Evolutionary conservation across 2,113 vertebrate genomes (phyloP).

Genomic region (Pao palembangensis): DNA sequence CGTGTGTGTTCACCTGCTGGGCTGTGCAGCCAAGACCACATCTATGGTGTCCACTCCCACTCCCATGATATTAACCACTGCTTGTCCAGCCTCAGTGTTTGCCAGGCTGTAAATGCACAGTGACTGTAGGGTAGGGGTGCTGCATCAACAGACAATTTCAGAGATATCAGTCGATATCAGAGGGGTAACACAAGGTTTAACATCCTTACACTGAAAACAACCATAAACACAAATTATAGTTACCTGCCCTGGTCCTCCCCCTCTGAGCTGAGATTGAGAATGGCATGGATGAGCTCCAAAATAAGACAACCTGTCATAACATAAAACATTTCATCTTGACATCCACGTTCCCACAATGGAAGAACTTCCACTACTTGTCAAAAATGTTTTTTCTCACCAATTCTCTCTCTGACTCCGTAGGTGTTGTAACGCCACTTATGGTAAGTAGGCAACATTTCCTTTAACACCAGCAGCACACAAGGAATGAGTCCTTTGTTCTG

Average conservation of each 20-base stretch:
- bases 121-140: constrained; percentile 86
- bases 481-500: constrained; percentile 93
- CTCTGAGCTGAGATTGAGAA: constrained; percentile 90
- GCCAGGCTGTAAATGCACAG: constrained; percentile 94
- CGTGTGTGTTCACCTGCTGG: constrained; percentile 78
- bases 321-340: not conserved
- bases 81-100: constrained; percentile 94
- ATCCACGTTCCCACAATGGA: not conserved
- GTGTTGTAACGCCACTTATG: constrained; percentile 96
- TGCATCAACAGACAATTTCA: constrained; percentile 38
- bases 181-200: no score
- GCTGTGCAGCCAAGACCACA: constrained; percentile 88
- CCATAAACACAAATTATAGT: not conserved
- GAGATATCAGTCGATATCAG: no score
- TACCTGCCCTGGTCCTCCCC: constrained; percentile 86
- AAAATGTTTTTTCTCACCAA: constrained; percentile 71
- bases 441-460: constrained; percentile 97
- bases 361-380: not conserved
- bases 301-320: constrained; percentile 84
- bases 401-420: constrained; percentile 88
- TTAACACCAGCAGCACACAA: constrained; percentile 92
- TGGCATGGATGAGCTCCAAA: constrained; percentile 92
- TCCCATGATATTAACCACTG: constrained; percentile 94
- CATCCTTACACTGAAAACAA: no score
- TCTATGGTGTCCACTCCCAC: constrained; percentile 96